phyloP scores from a whole-genome alignment of 2,888 invertebrate species.

The Dicyrtoma fusca region DNA sequence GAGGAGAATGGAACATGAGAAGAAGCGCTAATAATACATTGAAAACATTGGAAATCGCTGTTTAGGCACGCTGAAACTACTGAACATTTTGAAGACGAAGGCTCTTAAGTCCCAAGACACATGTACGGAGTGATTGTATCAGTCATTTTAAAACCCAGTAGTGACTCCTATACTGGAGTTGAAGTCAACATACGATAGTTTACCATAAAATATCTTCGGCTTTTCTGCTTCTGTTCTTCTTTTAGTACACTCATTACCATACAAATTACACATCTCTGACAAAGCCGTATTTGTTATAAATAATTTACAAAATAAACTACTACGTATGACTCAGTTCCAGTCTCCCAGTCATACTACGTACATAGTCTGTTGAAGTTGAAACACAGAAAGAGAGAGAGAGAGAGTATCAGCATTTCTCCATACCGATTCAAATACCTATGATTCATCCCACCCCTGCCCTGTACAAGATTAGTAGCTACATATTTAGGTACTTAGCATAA shows the following conservation, averaged over 20 bases:
- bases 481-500: background rate
- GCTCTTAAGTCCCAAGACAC: too few species aligned
- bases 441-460: too few species aligned
- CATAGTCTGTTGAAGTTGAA: too few species aligned
- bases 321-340: too few species aligned
- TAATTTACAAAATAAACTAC: slow-evolving; percentile 17
- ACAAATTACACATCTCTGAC: slow-evolving; percentile 26
- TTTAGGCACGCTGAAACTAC: too few species aligned
- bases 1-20: slow-evolving; percentile 8
- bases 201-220: slow-evolving; percentile 15
- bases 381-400: too few species aligned
- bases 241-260: slow-evolving; percentile 24
- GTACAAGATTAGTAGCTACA: background rate
- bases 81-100: too few species aligned
- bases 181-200: background rate
- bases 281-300: slow-evolving; percentile 28
- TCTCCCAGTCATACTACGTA: too few species aligned
- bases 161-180: background rate
- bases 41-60: slow-evolving; percentile 1
- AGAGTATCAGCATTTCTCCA: background rate
- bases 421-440: background rate
- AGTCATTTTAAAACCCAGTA: too few species aligned
- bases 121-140: too few species aligned
- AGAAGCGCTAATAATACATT: slow-evolving; percentile 28
- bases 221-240: slow-evolving; percentile 11